Conservation (phyloP, 2,113 vertebrate species). For the Myrmecobius fasciatus region DNA sequence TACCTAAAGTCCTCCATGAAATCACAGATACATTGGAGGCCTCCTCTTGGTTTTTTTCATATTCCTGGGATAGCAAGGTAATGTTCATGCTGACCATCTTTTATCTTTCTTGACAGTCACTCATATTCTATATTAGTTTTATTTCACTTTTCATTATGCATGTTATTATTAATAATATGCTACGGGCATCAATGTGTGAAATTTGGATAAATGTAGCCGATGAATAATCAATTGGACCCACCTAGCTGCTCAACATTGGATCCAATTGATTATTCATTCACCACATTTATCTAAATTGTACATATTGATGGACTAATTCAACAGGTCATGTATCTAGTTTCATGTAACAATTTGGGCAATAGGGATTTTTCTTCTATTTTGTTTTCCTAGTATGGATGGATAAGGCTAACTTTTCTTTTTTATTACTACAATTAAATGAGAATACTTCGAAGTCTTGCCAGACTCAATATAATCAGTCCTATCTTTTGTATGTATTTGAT, state of each 20-base stretch:
- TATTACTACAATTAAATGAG: neutral
- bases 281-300: neutral
- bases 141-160: neutral
- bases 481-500: neutral
- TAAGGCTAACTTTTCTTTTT: neutral
- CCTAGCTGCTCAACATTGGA: neutral
- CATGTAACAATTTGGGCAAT: neutral
- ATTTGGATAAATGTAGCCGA: too few relatives aligned
- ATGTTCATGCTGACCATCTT: neutral
- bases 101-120: neutral
- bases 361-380: neutral
- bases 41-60: neutral
- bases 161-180: neutral
- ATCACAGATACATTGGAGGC: neutral
- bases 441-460: neutral
- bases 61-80: neutral
- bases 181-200: neutral
- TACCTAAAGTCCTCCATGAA: neutral
- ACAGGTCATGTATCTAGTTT: neutral
- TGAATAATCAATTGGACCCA: too few relatives aligned
- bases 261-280: neutral
- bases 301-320: neutral
- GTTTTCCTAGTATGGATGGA: neutral
- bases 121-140: neutral
- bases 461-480: neutral